Base-by-base conservation (phyloP, 2,888 invertebrate genomes). In the Drosophila tanythrix region DNA sequence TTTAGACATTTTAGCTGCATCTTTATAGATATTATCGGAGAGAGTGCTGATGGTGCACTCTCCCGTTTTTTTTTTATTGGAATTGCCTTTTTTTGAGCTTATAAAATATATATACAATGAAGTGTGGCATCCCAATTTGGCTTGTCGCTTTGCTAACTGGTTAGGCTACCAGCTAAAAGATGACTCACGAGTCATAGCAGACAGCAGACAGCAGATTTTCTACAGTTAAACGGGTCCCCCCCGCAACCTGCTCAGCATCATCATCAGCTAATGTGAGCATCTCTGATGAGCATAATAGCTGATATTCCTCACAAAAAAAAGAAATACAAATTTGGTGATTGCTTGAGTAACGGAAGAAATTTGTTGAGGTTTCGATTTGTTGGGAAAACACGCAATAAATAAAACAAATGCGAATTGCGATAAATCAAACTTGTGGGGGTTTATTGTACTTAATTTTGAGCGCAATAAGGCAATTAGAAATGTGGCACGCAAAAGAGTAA, bases 161-260 rank as follows among this genome's bases (percentile, higher is more conserved):
- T 58, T 65, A 11, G 35, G 33, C 38, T 36, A 57, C 13, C 57
- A 64, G 57, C 5, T 25, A 25, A 63, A 36, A 63, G 46, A 56
- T 64, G 64, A 64, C 21, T 64, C 64, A 56, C 31, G 38, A 33
- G 4, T 58, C 64, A 58, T 48, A 13, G 3, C 25, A 31, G 46
- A 35, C 33, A 7, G 6, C n/a, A 31, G 43, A 35, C 33, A 27
- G 48, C 4, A 21, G 13, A 27, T 8, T 3, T 27, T 31, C 36
- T 21, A 52, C 10, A 48, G 27, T 18, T 2, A 31, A 50, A 63
- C 57, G 36, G 25, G 57, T 64, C 57, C 38, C 57, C 48, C 48
- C 29, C 21, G 21, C 46, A 46, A 40, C 40, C 18, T 38, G 38
- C 38, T 38, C 18, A 38, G 18, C 38, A n/a, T 3, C 8, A 18